Conservation (phyloP, 2,113 vertebrate species). For the Cariama cristata region DNA sequence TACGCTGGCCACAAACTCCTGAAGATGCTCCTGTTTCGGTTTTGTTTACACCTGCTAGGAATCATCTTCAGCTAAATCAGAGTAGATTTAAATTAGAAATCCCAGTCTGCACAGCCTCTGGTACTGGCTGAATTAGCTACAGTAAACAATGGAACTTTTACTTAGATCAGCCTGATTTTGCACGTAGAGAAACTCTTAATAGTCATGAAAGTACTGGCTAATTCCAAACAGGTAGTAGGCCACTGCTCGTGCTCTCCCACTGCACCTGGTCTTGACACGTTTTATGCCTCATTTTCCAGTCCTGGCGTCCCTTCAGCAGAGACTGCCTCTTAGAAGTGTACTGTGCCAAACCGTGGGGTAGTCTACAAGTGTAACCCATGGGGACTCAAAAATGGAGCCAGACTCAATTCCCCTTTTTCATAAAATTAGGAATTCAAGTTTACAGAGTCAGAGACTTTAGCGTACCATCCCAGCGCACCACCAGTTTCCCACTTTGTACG, state of each 20-base stretch:
- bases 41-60: slow-evolving; percentile 24
- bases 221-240: neutral
- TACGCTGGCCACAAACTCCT: neutral
- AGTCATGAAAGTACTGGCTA: neutral
- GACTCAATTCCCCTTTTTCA: slow-evolving; percentile 29
- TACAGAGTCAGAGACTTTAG: slow-evolving; percentile 39
- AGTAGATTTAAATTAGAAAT: neutral
- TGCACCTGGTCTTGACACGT: neutral
- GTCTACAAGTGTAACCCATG: neutral
- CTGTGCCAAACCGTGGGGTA: slow-evolving; percentile 48
- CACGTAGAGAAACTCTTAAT: neutral
- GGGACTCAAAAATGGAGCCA: neutral
- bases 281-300: slow-evolving; percentile 10
- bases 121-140: slow-evolving; percentile 15
- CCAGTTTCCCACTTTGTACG: slow-evolving; percentile 48
- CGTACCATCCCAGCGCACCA: slow-evolving; percentile 17
- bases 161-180: neutral
- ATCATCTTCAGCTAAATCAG: slow-evolving; percentile 18
- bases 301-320: slow-evolving; percentile 39
- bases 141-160: neutral
- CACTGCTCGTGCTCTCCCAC: neutral
- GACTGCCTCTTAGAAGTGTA: slow-evolving; percentile 43
- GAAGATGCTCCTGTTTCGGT: neutral
- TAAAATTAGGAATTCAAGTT: slow-evolving; percentile 54
- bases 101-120: neutral